Evolutionary conservation across 1,140 invertebrate genomes (phyloP), one percentile per base, ranked within the genome.

Genomic region (Heliconius congener): DNA sequence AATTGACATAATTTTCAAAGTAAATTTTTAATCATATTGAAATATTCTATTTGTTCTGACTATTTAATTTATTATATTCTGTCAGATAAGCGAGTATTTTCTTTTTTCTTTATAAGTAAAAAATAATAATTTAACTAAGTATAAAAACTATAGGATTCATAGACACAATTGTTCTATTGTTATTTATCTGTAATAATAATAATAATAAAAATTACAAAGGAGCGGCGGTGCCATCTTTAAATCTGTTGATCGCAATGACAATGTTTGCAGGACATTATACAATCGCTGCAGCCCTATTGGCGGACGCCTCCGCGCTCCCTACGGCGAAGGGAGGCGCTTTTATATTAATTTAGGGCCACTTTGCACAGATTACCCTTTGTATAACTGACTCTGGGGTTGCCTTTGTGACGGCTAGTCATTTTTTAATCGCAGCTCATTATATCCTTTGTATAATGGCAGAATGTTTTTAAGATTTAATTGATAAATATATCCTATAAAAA

Each of bases 351-450:
- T 88, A 83, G 87, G 86, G 87, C 90, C 89, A 93, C 88, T 92
- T 92, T 87, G 83, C 84, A 86, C 81, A 88, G 90, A 92, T 91
- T 91, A 88, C 89, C 90, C 85, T 88, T 90, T 91, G 85, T 90
- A 73, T 85, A 81, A 57, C 77, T 90, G 89, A 90, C 86, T 92
- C 86, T 85, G 86, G 87, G 89, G 90, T 90, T 90, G 88, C 86
- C 88, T 92, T 92, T 89, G 85, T 93, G 90, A 91, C 86, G 83
- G 83, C 82, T 87, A 89, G 91, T 90, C 91, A 91, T 87, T 92
- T 91, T 90, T 90, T 91, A 90, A 92, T 91, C 83, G 87, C 83
- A 81, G 84, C 78, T 90, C 83, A 90, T 88, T 92, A 88, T 91
- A 85, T 82, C 66, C 80, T 83, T 89, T 88, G 83, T 46, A 85